Percentiles rank a stretch among this genome's conserved stretches.
Conservation (phyloP, 2,888 invertebrate genomes). For the Mechanitis mazaeus region DNA sequence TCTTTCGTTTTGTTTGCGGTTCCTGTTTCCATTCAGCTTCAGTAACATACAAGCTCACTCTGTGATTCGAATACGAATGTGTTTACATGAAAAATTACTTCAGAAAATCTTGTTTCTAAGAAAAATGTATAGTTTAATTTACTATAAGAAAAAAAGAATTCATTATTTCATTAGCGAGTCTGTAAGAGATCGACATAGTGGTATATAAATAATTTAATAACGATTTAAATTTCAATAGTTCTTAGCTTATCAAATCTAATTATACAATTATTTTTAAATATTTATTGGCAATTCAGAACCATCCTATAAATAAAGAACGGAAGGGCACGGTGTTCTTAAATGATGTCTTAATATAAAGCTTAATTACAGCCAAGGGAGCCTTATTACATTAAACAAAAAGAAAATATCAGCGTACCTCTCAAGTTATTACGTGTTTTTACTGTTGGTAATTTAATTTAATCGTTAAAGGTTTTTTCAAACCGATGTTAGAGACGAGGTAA, state of each 20-base stretch:
- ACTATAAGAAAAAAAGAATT: too few species aligned
- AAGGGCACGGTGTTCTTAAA: conserved; percentile 32
- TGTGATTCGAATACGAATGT: conserved; percentile 50
- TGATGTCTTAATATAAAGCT: conserved; percentile 36
- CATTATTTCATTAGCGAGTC: too few species aligned
- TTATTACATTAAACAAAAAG: conserved; percentile 34
- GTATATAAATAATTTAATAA: too few species aligned
- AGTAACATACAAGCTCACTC: conserved; percentile 61
- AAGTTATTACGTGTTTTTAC: conserved; percentile 24
- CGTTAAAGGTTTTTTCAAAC: too few species aligned
- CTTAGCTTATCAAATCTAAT: too few species aligned
- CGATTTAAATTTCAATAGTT: too few species aligned
- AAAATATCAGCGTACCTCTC: conserved; percentile 32
- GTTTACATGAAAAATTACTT: not conserved
- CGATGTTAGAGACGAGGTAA: too few species aligned
- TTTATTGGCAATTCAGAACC: not conserved
- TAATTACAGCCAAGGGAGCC: conserved; percentile 39
- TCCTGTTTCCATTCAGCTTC: conserved; percentile 67
- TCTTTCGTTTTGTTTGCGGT: conserved; percentile 58
- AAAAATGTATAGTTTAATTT: not conserved
- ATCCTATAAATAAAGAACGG: conserved; percentile 8
- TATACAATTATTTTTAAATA: not conserved
- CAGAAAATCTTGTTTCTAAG: not conserved
- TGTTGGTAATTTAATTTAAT: conserved; percentile 20
- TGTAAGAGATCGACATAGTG: too few species aligned